These are phyloP conservation scores for Sylvia borin DNA, from an alignment of 2,797 vertebrate genomes.

Conservation along the genomic window DNA sequence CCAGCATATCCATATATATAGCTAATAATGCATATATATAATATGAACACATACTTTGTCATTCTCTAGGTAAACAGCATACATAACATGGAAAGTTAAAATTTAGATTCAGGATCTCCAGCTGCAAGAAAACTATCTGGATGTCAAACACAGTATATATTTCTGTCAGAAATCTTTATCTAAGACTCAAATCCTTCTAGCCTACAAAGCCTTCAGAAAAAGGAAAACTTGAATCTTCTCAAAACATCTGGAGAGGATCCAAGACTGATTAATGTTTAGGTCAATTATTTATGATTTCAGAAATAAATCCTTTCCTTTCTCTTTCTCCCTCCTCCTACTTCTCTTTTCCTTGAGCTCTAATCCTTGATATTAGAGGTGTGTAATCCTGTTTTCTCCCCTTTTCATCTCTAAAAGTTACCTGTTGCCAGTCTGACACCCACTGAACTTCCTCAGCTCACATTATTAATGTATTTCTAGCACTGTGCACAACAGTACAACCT, in stretches of 20 bases:
- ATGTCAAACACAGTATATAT: background rate
- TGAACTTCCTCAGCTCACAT: background rate
- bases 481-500: background rate
- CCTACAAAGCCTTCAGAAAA: background rate
- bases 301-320: background rate
- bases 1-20: background rate
- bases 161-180: background rate
- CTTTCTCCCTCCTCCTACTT: background rate
- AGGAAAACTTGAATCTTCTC: background rate
- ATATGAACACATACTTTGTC: background rate
- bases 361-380: background rate
- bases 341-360: background rate
- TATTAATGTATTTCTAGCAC: background rate
- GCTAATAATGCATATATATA: background rate
- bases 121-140: background rate
- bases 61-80: background rate
- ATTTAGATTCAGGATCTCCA: background rate
- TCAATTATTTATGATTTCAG: background rate
- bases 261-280: background rate
- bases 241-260: background rate
- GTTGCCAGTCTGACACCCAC: background rate
- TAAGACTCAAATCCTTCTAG: background rate
- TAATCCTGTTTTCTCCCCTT: background rate
- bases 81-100: background rate
- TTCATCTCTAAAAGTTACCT: background rate